phyloP scores from a whole-genome alignment of 1,140 invertebrate genomes.

The Lordiphosa stackelbergi region DNA sequence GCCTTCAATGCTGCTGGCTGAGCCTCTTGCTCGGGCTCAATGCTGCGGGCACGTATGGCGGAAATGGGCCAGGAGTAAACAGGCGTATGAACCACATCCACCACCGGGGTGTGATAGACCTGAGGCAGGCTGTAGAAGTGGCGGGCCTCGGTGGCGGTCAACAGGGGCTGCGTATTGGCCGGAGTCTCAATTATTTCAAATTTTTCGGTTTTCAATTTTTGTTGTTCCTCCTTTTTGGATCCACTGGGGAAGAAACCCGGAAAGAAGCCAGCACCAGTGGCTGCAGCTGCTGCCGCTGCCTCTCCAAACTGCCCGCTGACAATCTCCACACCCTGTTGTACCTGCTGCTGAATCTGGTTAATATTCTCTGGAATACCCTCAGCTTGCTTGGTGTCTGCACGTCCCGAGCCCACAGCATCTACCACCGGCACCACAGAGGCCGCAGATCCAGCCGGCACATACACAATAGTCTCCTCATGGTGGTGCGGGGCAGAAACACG shows the following conservation, averaged over 20 bases:
- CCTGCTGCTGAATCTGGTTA: constrained; percentile 56
- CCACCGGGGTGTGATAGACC: constrained; percentile 57
- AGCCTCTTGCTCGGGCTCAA: constrained; percentile 35
- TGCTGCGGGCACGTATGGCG: constrained; percentile 66
- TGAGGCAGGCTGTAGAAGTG: constrained; percentile 64
- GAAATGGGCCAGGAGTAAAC: constrained; percentile 63
- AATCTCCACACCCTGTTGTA: constrained; percentile 43
- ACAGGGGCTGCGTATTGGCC: constrained; percentile 56
- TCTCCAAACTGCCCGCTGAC: constrained; percentile 50
- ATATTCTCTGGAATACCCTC: constrained; percentile 39
- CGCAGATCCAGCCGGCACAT: constrained; percentile 60
- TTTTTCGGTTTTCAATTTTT: constrained; percentile 40
- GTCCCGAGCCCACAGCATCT: constrained; percentile 45
- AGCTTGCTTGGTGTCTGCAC: constrained; percentile 50
- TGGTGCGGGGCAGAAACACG: constrained; percentile 60
- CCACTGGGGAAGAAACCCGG: constrained; percentile 46
- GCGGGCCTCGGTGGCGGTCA: constrained; percentile 52
- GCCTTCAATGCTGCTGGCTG: constrained; percentile 3
- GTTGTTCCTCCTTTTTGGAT: constrained; percentile 38
- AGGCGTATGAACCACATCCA: constrained; percentile 59
- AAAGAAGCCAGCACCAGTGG: constrained; percentile 59
- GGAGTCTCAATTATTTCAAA: constrained; percentile 62
- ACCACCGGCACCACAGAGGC: constrained; percentile 54
- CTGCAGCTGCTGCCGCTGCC: constrained; percentile 49
- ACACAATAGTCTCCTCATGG: constrained; percentile 70